Evolutionary conservation across 2,797 vertebrate species (phyloP).

Genomic region (Salmo trutta): DNA sequence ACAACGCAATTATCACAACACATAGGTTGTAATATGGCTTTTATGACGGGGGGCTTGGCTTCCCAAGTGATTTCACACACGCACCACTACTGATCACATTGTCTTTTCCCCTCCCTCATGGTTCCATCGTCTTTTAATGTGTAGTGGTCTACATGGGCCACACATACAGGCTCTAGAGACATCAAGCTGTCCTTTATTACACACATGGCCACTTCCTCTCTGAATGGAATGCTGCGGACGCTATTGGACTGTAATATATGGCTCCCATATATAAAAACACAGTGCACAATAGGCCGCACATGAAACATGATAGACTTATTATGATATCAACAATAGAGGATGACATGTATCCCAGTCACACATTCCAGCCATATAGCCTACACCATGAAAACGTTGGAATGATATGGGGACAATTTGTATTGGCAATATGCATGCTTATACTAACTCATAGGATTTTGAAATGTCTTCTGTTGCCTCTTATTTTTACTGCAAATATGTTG

Average conservation of each 20-base stretch:
- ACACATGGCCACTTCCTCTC: constrained; percentile 46
- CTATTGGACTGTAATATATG: constrained; percentile 52
- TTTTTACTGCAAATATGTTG: too few relatives aligned
- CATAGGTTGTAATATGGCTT: too few relatives aligned
- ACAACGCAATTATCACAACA: too few relatives aligned
- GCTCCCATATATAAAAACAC: constrained; percentile 43
- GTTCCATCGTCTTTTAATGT: constrained; percentile 60
- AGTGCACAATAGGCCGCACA: constrained; percentile 41
- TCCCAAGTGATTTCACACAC: too few relatives aligned
- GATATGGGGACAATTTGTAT: neutral
- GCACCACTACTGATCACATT: constrained; percentile 19
- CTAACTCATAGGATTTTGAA: too few relatives aligned
- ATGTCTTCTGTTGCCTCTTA: too few relatives aligned
- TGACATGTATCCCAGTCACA: constrained; percentile 24
- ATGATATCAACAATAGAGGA: constrained; percentile 36
- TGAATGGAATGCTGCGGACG: constrained; percentile 36
- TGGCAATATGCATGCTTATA: neutral
- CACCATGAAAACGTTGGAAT: constrained; percentile 21
- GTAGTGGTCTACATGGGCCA: constrained; percentile 44
- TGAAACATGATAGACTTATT: constrained; percentile 57
- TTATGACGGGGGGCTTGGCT: too few relatives aligned
- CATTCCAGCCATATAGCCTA: too few relatives aligned
- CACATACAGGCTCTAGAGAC: constrained; percentile 46
- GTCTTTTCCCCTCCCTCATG: constrained; percentile 53
- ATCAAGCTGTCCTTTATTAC: constrained; percentile 60